A percentile compares a stretch with the other conserved stretches of the same genome.
Evolutionary conservation across 92 coral and sea anemone species (phyloP).

Genomic region (Palythoa grandis): DNA sequence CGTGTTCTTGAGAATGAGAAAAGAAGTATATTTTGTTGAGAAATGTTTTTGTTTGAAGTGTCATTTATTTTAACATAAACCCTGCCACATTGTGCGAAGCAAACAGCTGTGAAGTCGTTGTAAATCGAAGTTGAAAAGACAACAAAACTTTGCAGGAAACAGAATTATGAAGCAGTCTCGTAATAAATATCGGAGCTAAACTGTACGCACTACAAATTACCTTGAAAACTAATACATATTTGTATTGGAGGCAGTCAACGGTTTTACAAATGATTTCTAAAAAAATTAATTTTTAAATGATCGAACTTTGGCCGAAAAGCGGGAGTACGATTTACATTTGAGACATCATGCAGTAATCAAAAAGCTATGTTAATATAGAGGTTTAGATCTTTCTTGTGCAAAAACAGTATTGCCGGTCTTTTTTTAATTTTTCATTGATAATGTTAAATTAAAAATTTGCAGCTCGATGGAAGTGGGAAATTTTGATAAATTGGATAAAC

Average conservation of each 20-base stretch:
- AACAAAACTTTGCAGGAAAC: constrained; percentile 31
- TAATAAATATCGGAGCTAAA: neutral
- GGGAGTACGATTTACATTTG: too few species aligned
- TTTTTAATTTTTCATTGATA: too few species aligned
- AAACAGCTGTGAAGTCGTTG: constrained; percentile 31
- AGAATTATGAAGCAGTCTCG: neutral
- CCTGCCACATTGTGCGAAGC: constrained; percentile 35
- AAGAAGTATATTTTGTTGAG: constrained; percentile 16
- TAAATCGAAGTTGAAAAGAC: constrained; percentile 18
- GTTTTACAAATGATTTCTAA: neutral
- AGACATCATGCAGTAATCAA: neutral
- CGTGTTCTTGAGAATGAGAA: constrained; percentile 16
- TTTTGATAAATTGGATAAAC: too few species aligned
- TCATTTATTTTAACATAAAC: constrained; percentile 28
- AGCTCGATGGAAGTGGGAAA: too few species aligned
- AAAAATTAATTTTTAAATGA: too few species aligned
- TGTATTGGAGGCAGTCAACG: neutral
- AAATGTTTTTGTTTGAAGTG: constrained; percentile 30
- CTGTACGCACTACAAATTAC: constrained; percentile 16
- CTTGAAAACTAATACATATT: neutral
- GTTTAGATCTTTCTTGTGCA: too few species aligned
- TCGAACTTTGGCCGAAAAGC: too few species aligned
- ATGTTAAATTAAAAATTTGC: too few species aligned
- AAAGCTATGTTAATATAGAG: too few species aligned
- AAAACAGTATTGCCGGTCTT: too few species aligned